A percentile compares a stretch with the other conserved stretches of the same genome.
phyloP scores from a whole-genome alignment of 2,113 vertebrate genomes.

The Polypterus senegalus region DNA sequence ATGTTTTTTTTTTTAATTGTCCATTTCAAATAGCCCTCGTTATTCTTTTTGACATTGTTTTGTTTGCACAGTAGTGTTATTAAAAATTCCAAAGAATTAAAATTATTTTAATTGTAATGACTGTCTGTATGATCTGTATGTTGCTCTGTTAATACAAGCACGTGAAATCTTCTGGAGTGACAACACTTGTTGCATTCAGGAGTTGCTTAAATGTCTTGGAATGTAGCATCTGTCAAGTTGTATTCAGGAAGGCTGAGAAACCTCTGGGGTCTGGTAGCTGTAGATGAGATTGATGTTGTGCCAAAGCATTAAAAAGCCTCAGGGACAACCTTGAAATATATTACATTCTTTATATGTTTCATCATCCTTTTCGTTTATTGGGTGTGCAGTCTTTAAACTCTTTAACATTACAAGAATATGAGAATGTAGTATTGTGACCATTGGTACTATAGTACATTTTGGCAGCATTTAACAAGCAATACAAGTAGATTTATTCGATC shows the following conservation, averaged over 20 bases:
- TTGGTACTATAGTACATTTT: neutral
- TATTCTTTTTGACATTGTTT: too few species aligned
- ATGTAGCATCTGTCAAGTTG: constrained; percentile 1
- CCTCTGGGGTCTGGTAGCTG: neutral
- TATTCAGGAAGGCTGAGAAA: neutral
- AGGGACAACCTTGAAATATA: constrained; percentile 15
- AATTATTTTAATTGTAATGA: too few species aligned
- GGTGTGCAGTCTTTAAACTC: constrained; percentile 9
- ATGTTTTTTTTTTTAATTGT: too few species aligned
- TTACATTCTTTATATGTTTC: neutral
- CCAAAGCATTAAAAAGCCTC: constrained; percentile 1
- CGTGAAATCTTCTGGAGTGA: neutral
- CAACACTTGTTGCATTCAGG: neutral
- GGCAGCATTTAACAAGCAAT: too few species aligned
- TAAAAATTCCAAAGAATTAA: too few species aligned
- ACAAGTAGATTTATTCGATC: too few species aligned
- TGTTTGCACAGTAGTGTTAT: too few species aligned
- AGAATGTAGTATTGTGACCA: neutral
- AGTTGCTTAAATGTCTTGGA: constrained; percentile 2
- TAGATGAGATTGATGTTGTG: neutral
- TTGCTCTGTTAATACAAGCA: neutral
- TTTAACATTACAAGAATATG: neutral
- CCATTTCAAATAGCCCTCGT: too few species aligned
- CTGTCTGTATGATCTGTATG: too few species aligned
- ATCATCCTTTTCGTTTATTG: neutral